phyloP scores from a whole-genome alignment of 2,797 vertebrate species.

The Sitta carolinensis region DNA sequence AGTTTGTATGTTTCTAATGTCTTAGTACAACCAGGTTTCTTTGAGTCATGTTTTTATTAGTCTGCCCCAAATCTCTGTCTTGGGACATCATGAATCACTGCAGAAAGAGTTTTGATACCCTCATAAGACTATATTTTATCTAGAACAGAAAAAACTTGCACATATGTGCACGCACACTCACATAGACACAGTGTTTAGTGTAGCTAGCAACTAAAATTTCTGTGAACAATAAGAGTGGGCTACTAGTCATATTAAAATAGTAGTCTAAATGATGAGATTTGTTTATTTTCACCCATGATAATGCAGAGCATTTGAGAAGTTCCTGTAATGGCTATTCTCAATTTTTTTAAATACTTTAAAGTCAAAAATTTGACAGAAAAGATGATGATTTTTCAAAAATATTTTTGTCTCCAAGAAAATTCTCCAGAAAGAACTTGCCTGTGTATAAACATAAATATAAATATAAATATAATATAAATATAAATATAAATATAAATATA shows the following conservation, averaged over 20 bases:
- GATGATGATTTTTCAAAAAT: neutral
- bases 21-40: neutral
- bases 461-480: too few relatives aligned
- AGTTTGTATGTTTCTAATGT: neutral
- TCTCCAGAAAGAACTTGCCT: neutral
- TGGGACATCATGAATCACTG: neutral
- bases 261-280: neutral
- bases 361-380: neutral
- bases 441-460: too few relatives aligned
- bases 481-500: too few relatives aligned
- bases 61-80: neutral
- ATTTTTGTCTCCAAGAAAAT: neutral
- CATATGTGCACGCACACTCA: rapidly evolving
- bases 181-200: rapidly evolving
- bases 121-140: neutral
- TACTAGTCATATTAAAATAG: neutral
- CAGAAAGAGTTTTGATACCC: neutral
- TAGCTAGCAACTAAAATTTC: neutral
- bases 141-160: neutral
- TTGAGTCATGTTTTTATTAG: neutral
- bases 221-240: neutral
- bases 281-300: neutral
- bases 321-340: neutral
- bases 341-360: neutral
- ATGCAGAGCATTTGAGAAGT: neutral